Evolutionary conservation across 2,797 vertebrate genomes (phyloP), one percentile per base, ranked within the genome.

Genomic region (Morelia viridis): DNA sequence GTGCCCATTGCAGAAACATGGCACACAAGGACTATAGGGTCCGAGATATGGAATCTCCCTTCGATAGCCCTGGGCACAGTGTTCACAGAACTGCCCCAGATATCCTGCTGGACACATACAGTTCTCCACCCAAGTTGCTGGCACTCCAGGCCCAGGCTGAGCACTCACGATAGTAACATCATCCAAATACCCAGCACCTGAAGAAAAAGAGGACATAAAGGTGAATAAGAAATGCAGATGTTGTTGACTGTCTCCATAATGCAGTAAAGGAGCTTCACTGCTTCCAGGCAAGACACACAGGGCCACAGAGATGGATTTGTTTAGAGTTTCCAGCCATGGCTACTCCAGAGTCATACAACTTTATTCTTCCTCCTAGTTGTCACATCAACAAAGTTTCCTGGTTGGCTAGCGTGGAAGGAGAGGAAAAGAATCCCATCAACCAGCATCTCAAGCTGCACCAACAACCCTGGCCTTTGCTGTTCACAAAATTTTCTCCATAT

Each of bases 51-150:
- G 98, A 0, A 90, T 98, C 93, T 98, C 98, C 35, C 99, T 98
- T 24, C 98, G 97, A 96, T 98, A 99, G 26, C 99, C 98, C 1
- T 97, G 24, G n/a, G 98, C 97, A 95, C 99, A 99, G 90, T 91
- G 96, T 97, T 99, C 99, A 92, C 99, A 99, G 94, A 99, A 99
- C 94, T 99, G 99, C 1, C 99, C 99, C 92, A 98, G 95, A 0
- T 99, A 99, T 0, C 99, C 99, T 31, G 96, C 96, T 0, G 99
- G 99, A 88, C 99, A 99, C 0, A 97, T 98, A 93, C 99, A 99
- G 90, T 96, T 98, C 96, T 99, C 99, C 93, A 99, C 99, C 99
- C 99, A 99, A 0, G 95, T 95, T 1, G 98, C 99, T 0, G 98
- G 97, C n/a, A 93, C 86, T 0, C 99, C 99, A 0, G 97, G 94